Conservation (phyloP, 2,888 invertebrate genomes). For the Hermodice carunculata region DNA sequence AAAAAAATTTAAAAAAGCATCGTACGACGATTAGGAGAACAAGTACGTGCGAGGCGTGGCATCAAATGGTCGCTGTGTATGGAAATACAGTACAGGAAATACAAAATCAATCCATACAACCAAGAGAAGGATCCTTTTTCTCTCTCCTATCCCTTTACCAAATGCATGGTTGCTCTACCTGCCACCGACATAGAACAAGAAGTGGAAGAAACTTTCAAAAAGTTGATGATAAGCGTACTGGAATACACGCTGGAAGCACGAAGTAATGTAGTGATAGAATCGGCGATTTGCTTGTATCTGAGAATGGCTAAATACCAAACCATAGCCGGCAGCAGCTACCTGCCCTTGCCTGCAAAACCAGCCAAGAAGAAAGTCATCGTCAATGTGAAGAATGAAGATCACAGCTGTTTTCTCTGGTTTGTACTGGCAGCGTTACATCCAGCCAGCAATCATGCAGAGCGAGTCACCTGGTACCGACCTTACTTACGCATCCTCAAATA, state of each 20-base stretch:
- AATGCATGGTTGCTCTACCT: neutral
- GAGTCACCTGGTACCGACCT: slow-evolving; percentile 19
- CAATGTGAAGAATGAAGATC: slow-evolving; percentile 42
- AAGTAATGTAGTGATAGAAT: neutral
- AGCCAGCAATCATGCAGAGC: slow-evolving; percentile 11
- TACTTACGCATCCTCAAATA: slow-evolving; percentile 17
- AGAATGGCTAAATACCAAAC: slow-evolving; percentile 35
- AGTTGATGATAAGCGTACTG: neutral
- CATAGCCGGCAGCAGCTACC: slow-evolving; percentile 30
- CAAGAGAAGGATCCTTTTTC: too few species aligned
- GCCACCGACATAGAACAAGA: neutral
- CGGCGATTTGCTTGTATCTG: neutral
- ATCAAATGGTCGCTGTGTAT: slow-evolving; percentile 1
- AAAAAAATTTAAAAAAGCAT: too few species aligned
- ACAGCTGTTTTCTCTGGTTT: slow-evolving; percentile 40
- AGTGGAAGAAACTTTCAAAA: neutral
- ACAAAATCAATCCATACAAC: neutral
- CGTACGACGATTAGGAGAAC: neutral
- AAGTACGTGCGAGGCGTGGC: neutral
- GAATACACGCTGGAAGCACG: neutral
- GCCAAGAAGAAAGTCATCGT: slow-evolving; percentile 35
- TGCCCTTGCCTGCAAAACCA: slow-evolving; percentile 30
- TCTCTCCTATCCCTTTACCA: too few species aligned
- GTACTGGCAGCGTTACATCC: slow-evolving; percentile 38
- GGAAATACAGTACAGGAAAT: neutral